phyloP scores from a whole-genome alignment of 2,888 invertebrate genomes.

The Lathronympha strigana region DNA sequence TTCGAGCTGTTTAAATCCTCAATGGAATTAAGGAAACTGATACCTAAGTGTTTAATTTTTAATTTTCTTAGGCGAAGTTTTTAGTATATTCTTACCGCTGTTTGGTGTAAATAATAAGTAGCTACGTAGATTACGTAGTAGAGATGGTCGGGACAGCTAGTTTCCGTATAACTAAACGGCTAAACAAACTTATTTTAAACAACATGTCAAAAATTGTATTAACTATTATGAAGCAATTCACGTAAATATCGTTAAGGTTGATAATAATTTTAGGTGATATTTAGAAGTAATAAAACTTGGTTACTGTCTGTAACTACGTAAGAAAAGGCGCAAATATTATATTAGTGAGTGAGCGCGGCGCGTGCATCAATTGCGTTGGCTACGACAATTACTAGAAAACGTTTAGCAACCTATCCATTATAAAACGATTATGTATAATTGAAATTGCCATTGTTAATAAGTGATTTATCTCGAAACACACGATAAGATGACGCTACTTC shows the following conservation, averaged over 20 bases:
- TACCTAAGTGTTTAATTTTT: constrained; percentile 4
- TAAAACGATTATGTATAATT: not conserved
- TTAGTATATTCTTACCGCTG: too few relatives aligned
- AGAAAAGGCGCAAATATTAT: constrained; percentile 13
- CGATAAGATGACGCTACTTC: not conserved
- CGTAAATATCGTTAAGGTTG: too few relatives aligned
- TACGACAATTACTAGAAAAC: constrained; percentile 17
- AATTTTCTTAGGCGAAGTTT: not conserved
- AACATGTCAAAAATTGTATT: too few relatives aligned
- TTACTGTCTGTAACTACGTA: constrained; percentile 2
- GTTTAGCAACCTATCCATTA: too few relatives aligned
- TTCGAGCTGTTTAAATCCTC: constrained; percentile 3
- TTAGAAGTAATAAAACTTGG: too few relatives aligned
- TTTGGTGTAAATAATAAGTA: too few relatives aligned
- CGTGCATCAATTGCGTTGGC: constrained; percentile 13
- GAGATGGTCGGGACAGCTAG: too few relatives aligned
- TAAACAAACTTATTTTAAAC: too few relatives aligned
- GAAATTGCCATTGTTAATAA: not conserved
- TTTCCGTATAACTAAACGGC: too few relatives aligned
- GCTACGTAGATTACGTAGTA: too few relatives aligned
- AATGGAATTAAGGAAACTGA: not conserved
- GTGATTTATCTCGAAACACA: not conserved
- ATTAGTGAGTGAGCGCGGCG: not conserved
- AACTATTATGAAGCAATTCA: too few relatives aligned
- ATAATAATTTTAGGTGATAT: too few relatives aligned